Conservation (phyloP, 92 coral and sea anemone species). For the Micromussa lordhowensis region DNA sequence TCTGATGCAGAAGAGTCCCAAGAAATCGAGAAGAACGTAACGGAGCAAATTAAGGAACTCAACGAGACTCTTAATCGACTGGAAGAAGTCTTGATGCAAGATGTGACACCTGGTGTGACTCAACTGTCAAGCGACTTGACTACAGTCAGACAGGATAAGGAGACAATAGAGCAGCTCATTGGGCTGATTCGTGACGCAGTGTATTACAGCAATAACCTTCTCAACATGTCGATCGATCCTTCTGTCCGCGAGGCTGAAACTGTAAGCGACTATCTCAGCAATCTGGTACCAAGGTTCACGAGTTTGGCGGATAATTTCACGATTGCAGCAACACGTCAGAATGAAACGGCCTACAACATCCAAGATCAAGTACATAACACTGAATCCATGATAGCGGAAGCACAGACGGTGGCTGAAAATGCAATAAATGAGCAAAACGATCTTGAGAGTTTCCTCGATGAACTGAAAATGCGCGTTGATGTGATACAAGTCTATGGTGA, state of each 20-base stretch:
- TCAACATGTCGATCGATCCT: conserved; percentile 59
- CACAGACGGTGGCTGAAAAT: conserved; percentile 1
- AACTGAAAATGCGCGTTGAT: conserved; percentile 46
- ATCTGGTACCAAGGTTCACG: conserved; percentile 58
- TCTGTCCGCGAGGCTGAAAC: conserved; percentile 54
- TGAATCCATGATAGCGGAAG: conserved; percentile 18
- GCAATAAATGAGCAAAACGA: conserved; percentile 4
- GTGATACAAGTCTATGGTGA: conserved; percentile 43
- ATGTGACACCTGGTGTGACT: conserved; percentile 66
- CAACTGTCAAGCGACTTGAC: conserved; percentile 49
- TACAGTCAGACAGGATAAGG: conserved; percentile 27
- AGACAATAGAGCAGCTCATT: conserved; percentile 61
- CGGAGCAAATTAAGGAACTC: conserved; percentile 58
- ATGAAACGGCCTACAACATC: conserved; percentile 61
- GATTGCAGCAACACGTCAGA: conserved; percentile 55
- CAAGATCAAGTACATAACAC: conserved; percentile 49
- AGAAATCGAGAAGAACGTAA: conserved; percentile 67
- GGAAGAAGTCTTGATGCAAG: conserved; percentile 53
- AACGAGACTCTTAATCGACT: conserved; percentile 73
- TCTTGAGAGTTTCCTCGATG: conserved; percentile 15
- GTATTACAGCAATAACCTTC: conserved; percentile 38
- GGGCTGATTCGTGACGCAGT: conserved; percentile 50
- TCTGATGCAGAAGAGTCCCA: conserved; percentile 72
- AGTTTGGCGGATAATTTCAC: conserved; percentile 57
- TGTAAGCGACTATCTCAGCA: conserved; percentile 37